Evolutionary conservation across 2,113 vertebrate species (phyloP).

Genomic region (Cephalopterus ornatus): DNA sequence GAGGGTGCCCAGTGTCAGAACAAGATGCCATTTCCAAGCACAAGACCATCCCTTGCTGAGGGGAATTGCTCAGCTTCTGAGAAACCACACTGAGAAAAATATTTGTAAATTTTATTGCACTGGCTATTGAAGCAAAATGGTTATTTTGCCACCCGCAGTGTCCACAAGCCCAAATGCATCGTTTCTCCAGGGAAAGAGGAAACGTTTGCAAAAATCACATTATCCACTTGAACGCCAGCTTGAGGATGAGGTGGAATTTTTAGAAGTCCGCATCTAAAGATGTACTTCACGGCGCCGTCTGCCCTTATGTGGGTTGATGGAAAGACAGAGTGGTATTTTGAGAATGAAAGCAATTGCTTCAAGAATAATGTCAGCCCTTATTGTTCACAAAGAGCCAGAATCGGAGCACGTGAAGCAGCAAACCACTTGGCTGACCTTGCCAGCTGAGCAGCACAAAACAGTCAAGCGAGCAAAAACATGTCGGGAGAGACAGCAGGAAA

Average conservation of each 20-base stretch:
- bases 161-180: not conserved
- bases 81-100: not conserved
- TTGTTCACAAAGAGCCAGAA: not conserved
- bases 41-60: not conserved
- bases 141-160: not conserved
- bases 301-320: not conserved
- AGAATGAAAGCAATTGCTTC: not conserved
- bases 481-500: not conserved
- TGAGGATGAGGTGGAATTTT: not conserved
- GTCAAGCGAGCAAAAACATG: not conserved
- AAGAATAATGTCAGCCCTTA: not conserved
- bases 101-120: not conserved
- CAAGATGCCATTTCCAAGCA: accelerated
- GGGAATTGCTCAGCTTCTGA: not conserved
- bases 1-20: not conserved
- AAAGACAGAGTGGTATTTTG: not conserved
- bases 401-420: not conserved
- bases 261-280: not conserved
- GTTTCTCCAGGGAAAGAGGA: not conserved
- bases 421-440: not conserved
- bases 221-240: not conserved
- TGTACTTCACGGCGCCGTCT: accelerated
- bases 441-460: not conserved
- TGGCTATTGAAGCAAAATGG: not conserved
- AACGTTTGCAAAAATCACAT: not conserved